Conservation (phyloP, 2,797 vertebrate species). For the Pogonophryne albipinna region DNA sequence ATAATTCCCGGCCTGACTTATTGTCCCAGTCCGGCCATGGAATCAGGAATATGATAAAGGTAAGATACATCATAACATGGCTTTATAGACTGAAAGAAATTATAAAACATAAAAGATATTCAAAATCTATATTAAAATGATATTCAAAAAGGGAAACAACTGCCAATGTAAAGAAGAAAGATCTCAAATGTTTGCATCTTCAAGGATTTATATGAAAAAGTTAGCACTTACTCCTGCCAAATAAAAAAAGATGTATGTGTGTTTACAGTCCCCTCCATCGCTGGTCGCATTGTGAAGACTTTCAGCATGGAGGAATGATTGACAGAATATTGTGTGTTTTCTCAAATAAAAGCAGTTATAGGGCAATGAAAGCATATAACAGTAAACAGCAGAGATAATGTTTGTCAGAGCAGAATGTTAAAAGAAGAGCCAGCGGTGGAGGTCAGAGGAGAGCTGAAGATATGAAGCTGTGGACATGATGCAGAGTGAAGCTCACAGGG, state of each 20-base stretch:
- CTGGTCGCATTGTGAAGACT: background rate
- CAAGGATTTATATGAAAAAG: background rate
- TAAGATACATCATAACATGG: background rate
- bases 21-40: no score
- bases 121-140: background rate
- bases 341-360: no score
- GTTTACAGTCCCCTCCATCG: background rate
- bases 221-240: background rate
- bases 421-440: background rate
- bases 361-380: constrained; percentile 3
- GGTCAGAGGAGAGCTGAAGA: background rate
- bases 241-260: constrained; percentile 3
- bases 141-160: background rate
- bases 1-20: no score
- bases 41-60: background rate
- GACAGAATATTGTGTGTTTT: constrained; percentile 5
- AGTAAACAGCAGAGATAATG: background rate
- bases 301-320: constrained; percentile 12
- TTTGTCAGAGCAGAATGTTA: no score
- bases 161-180: background rate
- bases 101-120: no score
- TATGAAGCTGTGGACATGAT: no score
- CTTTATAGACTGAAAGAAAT: background rate
- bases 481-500: constrained; percentile 83
- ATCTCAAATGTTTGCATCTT: no score